phyloP scores from a whole-genome alignment of 1,140 invertebrate species.

The Uloborus diversus region DNA sequence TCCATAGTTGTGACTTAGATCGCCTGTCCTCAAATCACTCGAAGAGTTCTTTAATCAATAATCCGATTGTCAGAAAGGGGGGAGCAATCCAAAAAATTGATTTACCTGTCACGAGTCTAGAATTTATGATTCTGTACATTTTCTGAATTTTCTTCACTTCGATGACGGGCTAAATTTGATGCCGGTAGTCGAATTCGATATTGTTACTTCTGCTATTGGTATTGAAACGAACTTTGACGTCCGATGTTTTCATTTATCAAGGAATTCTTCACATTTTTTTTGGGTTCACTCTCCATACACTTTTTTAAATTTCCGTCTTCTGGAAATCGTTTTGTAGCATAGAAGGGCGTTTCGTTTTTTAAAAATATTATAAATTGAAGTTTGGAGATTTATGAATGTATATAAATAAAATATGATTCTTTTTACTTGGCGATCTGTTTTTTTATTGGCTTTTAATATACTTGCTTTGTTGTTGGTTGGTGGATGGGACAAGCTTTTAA shows the following conservation, averaged over 20 bases:
- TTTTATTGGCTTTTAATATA: too few relatives aligned
- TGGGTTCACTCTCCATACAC: too few relatives aligned
- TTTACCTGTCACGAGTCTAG: not conserved
- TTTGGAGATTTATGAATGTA: too few relatives aligned
- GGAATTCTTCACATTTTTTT: too few relatives aligned
- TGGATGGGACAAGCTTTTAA: too few relatives aligned
- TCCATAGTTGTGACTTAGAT: not conserved
- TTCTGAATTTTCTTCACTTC: not conserved
- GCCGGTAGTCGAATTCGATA: not conserved
- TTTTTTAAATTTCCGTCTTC: too few relatives aligned
- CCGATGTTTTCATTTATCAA: not conserved
- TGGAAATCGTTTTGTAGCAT: too few relatives aligned
- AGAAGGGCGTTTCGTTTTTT: too few relatives aligned
- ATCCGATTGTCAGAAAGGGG: not conserved
- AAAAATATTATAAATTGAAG: too few relatives aligned
- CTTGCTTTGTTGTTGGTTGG: too few relatives aligned
- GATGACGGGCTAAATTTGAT: not conserved
- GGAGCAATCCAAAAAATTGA: not conserved
- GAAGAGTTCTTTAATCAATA: not conserved
- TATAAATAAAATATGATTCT: too few relatives aligned
- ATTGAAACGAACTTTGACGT: not conserved
- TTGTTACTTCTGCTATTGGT: not conserved
- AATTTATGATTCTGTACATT: slow-evolving; percentile 1
- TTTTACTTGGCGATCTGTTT: too few relatives aligned
- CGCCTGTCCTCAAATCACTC: not conserved